A percentile compares a stretch with the other conserved stretches of the same genome.
phyloP scores from a whole-genome alignment of 2,888 invertebrate species.

The Tholera decimalis region DNA sequence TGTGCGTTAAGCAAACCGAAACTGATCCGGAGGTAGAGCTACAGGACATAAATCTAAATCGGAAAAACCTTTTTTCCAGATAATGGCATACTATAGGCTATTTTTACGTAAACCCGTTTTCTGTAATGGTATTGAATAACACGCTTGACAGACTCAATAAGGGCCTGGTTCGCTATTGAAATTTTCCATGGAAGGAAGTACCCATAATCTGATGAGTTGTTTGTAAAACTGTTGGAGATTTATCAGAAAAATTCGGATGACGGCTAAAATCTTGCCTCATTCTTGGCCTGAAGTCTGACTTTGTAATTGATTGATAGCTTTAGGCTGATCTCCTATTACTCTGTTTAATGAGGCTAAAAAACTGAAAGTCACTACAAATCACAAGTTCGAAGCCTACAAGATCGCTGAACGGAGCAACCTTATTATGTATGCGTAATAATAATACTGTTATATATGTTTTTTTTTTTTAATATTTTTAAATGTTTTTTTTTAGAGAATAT shows the following conservation, averaged over 20 bases:
- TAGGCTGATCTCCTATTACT: too few species aligned
- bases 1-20: slow-evolving; percentile 2
- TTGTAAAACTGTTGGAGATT: not conserved
- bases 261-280: too few species aligned
- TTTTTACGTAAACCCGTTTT: slow-evolving; percentile 45
- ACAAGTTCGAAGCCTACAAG: too few species aligned
- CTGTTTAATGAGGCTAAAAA: too few species aligned
- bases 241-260: not conserved
- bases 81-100: slow-evolving; percentile 29
- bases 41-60: slow-evolving; percentile 41
- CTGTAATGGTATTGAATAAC: slow-evolving; percentile 48
- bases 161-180: slow-evolving; percentile 11
- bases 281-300: too few species aligned
- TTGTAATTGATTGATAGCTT: too few species aligned
- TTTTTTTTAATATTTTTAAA: too few species aligned
- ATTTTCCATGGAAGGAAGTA: slow-evolving; percentile 9
- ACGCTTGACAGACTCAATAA: slow-evolving; percentile 36
- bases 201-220: slow-evolving; percentile 12
- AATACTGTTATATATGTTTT: too few species aligned
- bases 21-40: slow-evolving; percentile 7
- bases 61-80: slow-evolving; percentile 40
- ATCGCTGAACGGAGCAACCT: too few species aligned
- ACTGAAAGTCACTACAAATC: too few species aligned
- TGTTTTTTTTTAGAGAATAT: too few species aligned
- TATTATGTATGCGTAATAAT: too few species aligned